Base-by-base conservation (phyloP, 2,797 vertebrate genomes). In the Manis crassicaudata region DNA sequence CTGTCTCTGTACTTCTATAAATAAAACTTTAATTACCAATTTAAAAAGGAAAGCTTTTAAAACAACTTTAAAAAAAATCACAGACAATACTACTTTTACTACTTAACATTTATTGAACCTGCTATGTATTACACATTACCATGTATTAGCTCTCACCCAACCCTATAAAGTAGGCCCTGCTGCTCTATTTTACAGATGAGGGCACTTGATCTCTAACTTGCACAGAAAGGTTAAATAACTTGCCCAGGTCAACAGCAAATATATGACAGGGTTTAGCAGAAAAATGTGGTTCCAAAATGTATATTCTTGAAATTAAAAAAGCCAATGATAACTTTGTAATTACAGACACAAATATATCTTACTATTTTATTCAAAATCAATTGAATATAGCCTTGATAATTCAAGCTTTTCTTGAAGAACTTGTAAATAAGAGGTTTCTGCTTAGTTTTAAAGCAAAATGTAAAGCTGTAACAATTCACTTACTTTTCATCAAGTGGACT, bases 11-110 rank as follows among this genome's bases (percentile, higher is more conserved):
- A 77, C 20, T 92, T 92, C 37, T 58, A 54, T 73, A 87, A 87
- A 86, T 85, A 72, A 96, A 95, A 95, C n/a, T 88, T 70, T 89
- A 79, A 87, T 68, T 63, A 56, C 50, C 68, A 88, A 79, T 90
- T 84, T 73, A 91, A 67, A 95, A 93, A 86, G 29, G 37, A 68
- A 93, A 52, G 4, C 25, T 72, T 88, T 79, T 52, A 84, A 63
- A 40, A n/a, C 70, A 96, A 94, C n/a, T 40, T 73, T 79, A 11
- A 62, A 68, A 83, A 83, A 62, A n/a, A n/a, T 88, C 40, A 77
- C 10, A 79, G 75, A 63, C 13, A 88, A 25, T 70, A 76, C 27
- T 60, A n/a, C 11, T 65, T 73, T 63, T 86, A 90, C 35, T 87
- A 88, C 13, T 76, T 79, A 94, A 27, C 6, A 56, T 40, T 94